Evolutionary conservation across 1,140 invertebrate species (phyloP).

Genomic region (Oreohelix idahoensis): DNA sequence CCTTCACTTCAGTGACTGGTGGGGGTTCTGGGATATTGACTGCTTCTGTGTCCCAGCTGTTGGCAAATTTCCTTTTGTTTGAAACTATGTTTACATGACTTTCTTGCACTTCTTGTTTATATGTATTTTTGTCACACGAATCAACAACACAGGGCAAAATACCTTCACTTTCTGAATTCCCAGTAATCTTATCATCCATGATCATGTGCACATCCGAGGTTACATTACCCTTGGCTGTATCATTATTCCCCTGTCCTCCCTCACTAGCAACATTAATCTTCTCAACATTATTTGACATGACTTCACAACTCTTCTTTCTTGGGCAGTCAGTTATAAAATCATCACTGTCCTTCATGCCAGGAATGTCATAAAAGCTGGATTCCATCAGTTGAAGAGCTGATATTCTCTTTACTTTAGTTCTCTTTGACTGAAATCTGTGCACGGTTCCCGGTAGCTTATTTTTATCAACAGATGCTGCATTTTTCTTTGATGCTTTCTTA

Average conservation of each 20-base stretch:
- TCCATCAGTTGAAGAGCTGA: not conserved
- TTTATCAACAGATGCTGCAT: not conserved
- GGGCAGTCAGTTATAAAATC: slow-evolving; percentile 12
- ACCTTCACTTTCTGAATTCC: not conserved
- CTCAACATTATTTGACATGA: not conserved
- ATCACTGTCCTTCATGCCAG: slow-evolving; percentile 5
- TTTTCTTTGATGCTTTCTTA: not conserved
- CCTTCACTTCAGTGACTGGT: slow-evolving; percentile 38
- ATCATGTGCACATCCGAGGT: not conserved
- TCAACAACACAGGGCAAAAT: not conserved
- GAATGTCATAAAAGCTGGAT: not conserved
- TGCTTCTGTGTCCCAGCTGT: not conserved
- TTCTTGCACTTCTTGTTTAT: not conserved
- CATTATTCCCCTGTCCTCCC: not conserved
- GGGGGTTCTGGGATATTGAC: slow-evolving; percentile 46
- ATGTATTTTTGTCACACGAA: not conserved
- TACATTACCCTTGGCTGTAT: slow-evolving; percentile 10
- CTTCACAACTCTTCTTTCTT: not conserved
- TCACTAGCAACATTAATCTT: slow-evolving; percentile 3
- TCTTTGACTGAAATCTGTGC: not conserved
- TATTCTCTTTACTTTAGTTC: not conserved
- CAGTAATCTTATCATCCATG: not conserved
- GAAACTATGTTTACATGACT: slow-evolving; percentile 38
- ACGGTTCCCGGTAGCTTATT: not conserved
- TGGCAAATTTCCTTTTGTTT: not conserved